These are phyloP conservation scores for Oscarella lobularis DNA, from an alignment of 37 sponge, comb jelly and placozoan genomes.

Conservation along the genomic window DNA sequence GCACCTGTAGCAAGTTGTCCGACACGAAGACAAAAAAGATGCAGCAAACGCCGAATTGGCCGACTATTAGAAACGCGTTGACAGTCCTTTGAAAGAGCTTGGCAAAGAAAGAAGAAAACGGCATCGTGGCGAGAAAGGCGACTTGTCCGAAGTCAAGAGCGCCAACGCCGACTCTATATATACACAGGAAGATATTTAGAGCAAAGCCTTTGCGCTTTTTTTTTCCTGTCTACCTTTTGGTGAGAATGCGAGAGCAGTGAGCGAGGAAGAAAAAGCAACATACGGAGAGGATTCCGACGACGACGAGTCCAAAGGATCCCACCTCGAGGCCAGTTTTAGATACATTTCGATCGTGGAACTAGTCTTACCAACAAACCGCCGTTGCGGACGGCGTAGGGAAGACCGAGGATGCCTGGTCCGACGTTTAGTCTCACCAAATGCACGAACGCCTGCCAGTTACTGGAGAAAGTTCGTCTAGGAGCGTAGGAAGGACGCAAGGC, in stretches of 20 bases:
- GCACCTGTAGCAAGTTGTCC: conserved; percentile 35
- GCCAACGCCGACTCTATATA: conserved; percentile 12
- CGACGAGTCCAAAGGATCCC: no score
- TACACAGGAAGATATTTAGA: no score
- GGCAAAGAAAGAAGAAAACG: not conserved
- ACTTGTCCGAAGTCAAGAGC: conserved; percentile 71
- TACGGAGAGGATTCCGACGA: no score
- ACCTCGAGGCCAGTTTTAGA: no score
- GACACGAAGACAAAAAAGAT: conserved; percentile 74
- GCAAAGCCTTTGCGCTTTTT: no score
- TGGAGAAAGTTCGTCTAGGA: no score
- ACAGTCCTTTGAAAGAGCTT: conserved; percentile 18
- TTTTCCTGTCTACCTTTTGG: no score
- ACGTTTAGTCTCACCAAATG: conserved; percentile 82
- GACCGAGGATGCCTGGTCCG: conserved; percentile 78
- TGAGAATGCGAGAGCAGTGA: no score
- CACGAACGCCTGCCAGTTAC: conserved; percentile 53
- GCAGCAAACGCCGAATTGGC: conserved; percentile 86
- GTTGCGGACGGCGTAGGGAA: conserved; percentile 50
- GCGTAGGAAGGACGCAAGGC: no score
- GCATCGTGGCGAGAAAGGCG: conserved; percentile 30
- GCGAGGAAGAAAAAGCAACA: no score
- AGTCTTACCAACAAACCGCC: conserved; percentile 73
- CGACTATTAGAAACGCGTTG: conserved; percentile 63
- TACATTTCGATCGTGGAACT: no score